Percentiles rank a stretch among this genome's conserved stretches.
Evolutionary conservation across 2,113 vertebrate species (phyloP).

Genomic region (Ondatra zibethicus): DNA sequence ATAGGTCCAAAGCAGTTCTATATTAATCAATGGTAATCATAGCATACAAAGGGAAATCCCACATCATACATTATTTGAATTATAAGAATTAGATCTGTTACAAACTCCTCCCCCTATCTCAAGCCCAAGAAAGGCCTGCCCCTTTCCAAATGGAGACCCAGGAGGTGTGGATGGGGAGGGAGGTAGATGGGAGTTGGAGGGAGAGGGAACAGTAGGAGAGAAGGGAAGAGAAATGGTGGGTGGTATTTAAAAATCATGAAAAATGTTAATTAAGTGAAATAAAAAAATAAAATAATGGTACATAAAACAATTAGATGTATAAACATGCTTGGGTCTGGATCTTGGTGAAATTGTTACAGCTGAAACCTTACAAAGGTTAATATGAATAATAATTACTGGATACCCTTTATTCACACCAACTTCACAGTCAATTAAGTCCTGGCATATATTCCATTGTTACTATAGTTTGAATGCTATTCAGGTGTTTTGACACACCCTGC

Average conservation of each 20-base stretch:
- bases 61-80: neutral
- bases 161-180: neutral
- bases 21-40: no score
- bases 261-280: neutral
- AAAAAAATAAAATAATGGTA: neutral
- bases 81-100: neutral
- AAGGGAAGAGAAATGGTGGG: neutral
- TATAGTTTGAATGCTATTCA: neutral
- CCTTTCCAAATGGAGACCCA: neutral
- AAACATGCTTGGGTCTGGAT: neutral
- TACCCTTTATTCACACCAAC: neutral
- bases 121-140: neutral
- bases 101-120: neutral
- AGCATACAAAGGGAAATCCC: no score
- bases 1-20: no score
- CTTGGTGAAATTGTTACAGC: neutral
- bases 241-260: neutral
- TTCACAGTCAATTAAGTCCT: neutral
- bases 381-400: neutral
- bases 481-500: neutral
- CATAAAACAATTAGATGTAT: neutral
- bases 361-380: neutral
- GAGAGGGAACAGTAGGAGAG: neutral
- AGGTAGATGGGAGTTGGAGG: neutral
- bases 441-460: neutral